Percentiles rank a stretch among this genome's conserved stretches.
Conservation (phyloP, 2,797 vertebrate species). For the Gadopsis bispinosus region DNA sequence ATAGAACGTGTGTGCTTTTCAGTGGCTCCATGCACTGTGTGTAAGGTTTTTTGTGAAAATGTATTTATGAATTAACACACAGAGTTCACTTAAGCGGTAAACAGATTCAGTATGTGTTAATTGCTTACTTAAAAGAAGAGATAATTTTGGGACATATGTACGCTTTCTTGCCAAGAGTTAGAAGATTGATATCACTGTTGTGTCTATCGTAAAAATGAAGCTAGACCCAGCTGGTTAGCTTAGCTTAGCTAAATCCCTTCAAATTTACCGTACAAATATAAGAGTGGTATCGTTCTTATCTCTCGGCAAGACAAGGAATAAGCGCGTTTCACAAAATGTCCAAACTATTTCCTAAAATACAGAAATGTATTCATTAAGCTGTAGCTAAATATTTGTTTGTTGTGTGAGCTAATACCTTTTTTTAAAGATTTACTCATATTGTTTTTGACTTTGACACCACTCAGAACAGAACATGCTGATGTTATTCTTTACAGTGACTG, state of each 20-base stretch:
- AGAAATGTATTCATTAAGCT: background rate
- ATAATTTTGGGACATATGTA: background rate
- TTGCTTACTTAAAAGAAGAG: no score
- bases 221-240: background rate
- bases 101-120: background rate
- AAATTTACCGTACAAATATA: background rate
- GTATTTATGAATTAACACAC: background rate
- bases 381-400: background rate
- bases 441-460: background rate
- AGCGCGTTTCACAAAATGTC: background rate
- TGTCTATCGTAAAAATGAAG: background rate
- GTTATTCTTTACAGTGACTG: background rate
- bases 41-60: conserved; percentile 32
- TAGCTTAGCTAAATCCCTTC: background rate
- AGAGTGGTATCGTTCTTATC: background rate
- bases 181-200: background rate
- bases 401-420: background rate
- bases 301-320: background rate
- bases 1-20: background rate
- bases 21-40: background rate
- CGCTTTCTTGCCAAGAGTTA: background rate
- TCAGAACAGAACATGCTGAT: background rate
- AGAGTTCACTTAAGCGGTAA: background rate
- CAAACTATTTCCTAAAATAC: background rate
- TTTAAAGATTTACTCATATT: background rate